A percentile compares a stretch with the other conserved stretches of the same genome.
Evolutionary conservation across 2,888 invertebrate genomes (phyloP).

Genomic region (Yponomeuta sedellus): DNA sequence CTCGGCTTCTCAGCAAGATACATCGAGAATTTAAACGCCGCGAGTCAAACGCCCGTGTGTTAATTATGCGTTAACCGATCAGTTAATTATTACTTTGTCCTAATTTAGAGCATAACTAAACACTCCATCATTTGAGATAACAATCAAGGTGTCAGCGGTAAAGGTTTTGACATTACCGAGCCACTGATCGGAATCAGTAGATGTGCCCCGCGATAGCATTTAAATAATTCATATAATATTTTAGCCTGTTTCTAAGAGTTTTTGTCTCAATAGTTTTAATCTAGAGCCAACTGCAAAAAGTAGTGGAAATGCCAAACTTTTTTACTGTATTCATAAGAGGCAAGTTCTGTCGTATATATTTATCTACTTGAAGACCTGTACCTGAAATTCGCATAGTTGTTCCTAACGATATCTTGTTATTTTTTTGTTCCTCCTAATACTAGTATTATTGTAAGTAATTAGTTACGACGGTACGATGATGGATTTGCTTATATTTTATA

Average conservation of each 20-base stretch:
- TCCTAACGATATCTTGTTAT: no score
- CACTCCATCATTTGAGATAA: conserved; percentile 56
- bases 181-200: conserved; percentile 35
- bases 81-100: conserved; percentile 41
- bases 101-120: conserved; percentile 45
- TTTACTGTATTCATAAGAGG: not conserved
- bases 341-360: no score
- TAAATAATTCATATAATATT: conserved; percentile 15
- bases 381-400: no score
- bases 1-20: no score
- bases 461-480: no score
- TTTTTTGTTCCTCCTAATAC: no score
- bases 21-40: not conserved
- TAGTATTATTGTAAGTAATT: no score
- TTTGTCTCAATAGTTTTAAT: no score
- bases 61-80: conserved; percentile 30
- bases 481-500: no score
- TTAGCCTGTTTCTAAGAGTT: not conserved
- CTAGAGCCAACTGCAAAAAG: not conserved
- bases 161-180: conserved; percentile 35
- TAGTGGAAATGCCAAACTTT: not conserved
- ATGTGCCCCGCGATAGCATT: conserved; percentile 22
- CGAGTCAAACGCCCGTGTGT: conserved; percentile 12
- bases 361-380: no score
- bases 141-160: conserved; percentile 38